Evolutionary conservation across 2,797 vertebrate species (phyloP).

Genomic region (Danio kyathit): DNA sequence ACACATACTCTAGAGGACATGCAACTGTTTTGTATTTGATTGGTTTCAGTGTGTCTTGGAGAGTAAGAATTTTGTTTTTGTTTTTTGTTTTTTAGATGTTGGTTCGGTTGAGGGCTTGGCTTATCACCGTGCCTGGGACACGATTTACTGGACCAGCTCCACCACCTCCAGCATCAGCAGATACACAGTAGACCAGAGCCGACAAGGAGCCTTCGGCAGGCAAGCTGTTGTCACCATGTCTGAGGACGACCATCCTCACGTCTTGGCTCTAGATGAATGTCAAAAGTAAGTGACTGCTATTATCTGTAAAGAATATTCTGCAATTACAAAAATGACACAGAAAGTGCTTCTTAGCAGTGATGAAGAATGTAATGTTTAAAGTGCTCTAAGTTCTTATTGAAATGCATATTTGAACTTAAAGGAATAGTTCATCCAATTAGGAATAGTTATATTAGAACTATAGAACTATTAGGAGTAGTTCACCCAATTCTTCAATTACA

Average conservation of each 20-base stretch:
- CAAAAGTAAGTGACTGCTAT: conserved; percentile 85
- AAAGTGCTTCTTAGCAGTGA: neutral
- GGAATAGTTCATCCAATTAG: too few species aligned
- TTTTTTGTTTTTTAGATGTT: conserved; percentile 83
- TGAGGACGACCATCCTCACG: conserved; percentile 96
- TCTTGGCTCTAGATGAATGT: conserved; percentile 93
- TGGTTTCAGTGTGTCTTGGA: neutral
- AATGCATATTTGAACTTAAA: neutral
- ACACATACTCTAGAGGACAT: neutral
- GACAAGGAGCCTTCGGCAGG: conserved; percentile 82
- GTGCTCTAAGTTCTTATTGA: neutral
- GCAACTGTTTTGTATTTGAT: neutral
- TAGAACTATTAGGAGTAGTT: too few species aligned
- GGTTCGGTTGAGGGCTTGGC: conserved; percentile 97
- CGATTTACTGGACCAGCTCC: conserved; percentile 97
- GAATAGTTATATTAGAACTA: too few species aligned
- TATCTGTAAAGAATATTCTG: neutral
- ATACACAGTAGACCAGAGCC: conserved; percentile 89
- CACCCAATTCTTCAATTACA: neutral
- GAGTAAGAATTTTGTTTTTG: conserved; percentile 1
- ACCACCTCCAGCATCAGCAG: conserved; percentile 94
- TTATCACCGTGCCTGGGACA: conserved; percentile 94
- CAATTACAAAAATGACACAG: conserved; percentile 5
- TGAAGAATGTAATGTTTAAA: neutral
- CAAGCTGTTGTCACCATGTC: conserved; percentile 92